These are phyloP conservation scores for Hypercompe scribonia DNA, from an alignment of 2,888 invertebrate species.

Conservation along the genomic window DNA sequence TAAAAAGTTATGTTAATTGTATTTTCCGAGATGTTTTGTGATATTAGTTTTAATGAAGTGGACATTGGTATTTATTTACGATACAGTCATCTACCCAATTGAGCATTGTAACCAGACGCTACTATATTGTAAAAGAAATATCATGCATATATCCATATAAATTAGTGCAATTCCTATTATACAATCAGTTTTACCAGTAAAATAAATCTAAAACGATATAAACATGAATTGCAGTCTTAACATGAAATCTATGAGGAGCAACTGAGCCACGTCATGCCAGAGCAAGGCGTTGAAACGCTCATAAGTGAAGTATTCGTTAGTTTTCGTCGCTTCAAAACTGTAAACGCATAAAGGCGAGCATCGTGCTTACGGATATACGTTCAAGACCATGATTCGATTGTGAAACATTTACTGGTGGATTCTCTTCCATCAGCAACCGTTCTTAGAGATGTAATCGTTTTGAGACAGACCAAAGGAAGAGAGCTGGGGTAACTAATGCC, in stretches of 20 bases:
- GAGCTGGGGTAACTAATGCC: background rate
- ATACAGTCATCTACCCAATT: background rate
- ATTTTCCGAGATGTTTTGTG: too few species aligned
- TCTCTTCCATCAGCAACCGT: too few species aligned
- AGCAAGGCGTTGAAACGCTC: constrained; percentile 37
- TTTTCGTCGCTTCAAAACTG: constrained; percentile 19
- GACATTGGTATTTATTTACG: too few species aligned
- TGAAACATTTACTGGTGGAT: too few species aligned
- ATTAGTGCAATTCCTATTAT: background rate
- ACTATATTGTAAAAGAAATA: background rate
- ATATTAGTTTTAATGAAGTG: too few species aligned
- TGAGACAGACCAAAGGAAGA: background rate
- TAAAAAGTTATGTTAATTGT: too few species aligned
- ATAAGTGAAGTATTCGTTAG: constrained; percentile 33
- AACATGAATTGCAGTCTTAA: constrained; percentile 1
- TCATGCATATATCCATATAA: background rate
- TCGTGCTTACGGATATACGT: constrained; percentile 5
- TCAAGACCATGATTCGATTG: background rate
- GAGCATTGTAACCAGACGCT: background rate
- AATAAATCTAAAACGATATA: constrained; percentile 11
- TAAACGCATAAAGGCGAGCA: constrained; percentile 4
- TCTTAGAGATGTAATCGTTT: too few species aligned
- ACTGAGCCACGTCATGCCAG: constrained; percentile 31
- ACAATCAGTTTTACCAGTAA: constrained; percentile 10
- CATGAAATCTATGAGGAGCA: constrained; percentile 16